Evolutionary conservation across 2,888 invertebrate species (phyloP), one percentile per base, ranked within the genome.

Genomic region (Eugnorisma glareosa): DNA sequence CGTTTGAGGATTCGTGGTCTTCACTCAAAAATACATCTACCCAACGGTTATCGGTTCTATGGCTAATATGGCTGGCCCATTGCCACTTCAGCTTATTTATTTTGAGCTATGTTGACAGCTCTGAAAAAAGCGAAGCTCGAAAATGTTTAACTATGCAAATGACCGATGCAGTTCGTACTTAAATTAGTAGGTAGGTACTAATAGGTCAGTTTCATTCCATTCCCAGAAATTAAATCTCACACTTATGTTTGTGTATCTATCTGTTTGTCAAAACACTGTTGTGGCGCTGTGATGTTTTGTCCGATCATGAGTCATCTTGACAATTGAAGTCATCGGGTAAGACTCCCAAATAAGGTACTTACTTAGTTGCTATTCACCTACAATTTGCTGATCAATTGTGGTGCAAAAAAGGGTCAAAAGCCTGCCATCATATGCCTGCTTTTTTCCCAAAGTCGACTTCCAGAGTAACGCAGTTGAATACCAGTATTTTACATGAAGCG

Each of bases 241-340:
- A 66, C 40, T n/a, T n/a, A 48, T 81, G 82, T 77, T 82, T 70
- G 45, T 76, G 15, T 76, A 61, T 81, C 51, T 67, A 43, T 73
- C 45, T 73, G 73, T 73, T 81, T 73, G 37, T 81, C 67, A 61
- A 66, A 76, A 81, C 81, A 73, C 40, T 69, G 45, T 59, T 57
- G 68, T 77, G 77, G 45, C 37, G 69, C 15, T 48, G 24, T 8
- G 18, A 59, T 45, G 54, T 54, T 68, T 66, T 40, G 45, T 40
- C 10, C 48, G n/a, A 54, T 31, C 35, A 2, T 81, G 48, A 81
- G 35, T 81, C 82, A 81, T 31, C 5, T 10, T 63, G 24, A 6
- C 37, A 15, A 69, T 69, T 81, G 68, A 64, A 81, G 64, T 75
- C 63, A 67, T 73, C 18, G 5, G 64, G 15, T 6, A 59, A 45